Conservation (phyloP, 2,888 invertebrate genomes). For the Amblyjoppa proteus region DNA sequence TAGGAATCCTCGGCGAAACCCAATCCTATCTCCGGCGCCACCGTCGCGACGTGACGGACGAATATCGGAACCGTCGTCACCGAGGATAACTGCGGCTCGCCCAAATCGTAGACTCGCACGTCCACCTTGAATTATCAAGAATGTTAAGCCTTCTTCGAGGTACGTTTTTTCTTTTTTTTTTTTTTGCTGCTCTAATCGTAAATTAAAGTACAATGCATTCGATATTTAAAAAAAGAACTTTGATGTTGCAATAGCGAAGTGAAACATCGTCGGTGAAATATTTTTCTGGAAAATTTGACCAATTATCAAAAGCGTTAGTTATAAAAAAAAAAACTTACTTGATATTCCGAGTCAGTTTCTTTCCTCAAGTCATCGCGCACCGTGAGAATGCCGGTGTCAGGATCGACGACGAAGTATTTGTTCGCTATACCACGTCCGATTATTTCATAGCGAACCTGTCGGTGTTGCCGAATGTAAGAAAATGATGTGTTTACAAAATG, state of each 20-base stretch:
- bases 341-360: constrained; percentile 95
- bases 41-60: constrained; percentile 92
- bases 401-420: constrained; percentile 95
- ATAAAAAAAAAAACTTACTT: constrained; percentile 85
- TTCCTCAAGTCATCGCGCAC: constrained; percentile 94
- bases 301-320: background rate
- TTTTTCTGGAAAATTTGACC: background rate
- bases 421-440: constrained; percentile 93
- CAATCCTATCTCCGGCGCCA: constrained; percentile 90
- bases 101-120: constrained; percentile 94
- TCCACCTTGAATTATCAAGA: constrained; percentile 87
- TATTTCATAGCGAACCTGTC: constrained; percentile 90
- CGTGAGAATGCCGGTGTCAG: constrained; percentile 92
- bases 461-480: constrained; percentile 55
- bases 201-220: background rate
- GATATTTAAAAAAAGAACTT: background rate
- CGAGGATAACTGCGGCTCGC: constrained; percentile 93
- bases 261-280: background rate
- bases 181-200: background rate
- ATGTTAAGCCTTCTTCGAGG: background rate
- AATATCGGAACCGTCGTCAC: constrained; percentile 93
- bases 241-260: background rate
- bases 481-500: background rate
- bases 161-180: background rate
- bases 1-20: constrained; percentile 96